Percentiles rank a stretch among this genome's conserved stretches.
These are phyloP conservation scores for Chelmon rostratus DNA, from an alignment of 2,797 vertebrate genomes.

Conservation along the genomic window DNA sequence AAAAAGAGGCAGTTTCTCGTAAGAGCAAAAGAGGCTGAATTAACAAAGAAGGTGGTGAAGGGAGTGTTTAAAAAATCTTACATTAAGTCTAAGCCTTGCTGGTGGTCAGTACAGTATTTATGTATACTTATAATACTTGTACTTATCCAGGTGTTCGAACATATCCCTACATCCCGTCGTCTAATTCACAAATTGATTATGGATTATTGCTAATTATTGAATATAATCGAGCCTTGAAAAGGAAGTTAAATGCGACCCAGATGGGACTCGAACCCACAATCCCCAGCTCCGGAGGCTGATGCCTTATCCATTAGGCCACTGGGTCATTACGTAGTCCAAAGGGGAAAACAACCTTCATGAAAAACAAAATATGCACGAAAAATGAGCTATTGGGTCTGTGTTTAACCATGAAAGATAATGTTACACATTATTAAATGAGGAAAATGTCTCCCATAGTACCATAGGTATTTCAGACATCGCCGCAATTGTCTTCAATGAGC, in stretches of 20 bases:
- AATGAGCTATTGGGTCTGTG: fast-evolving
- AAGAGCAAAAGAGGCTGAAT: no score
- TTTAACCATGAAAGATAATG: fast-evolving
- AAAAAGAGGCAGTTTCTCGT: no score
- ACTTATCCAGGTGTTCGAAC: no score
- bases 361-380: fast-evolving
- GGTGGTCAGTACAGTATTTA: no score
- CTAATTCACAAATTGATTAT: no score
- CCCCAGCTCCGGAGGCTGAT: conserved; percentile 88
- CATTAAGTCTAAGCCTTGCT: no score
- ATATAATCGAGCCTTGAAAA: no score
- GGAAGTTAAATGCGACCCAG: conserved; percentile 82
- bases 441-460: fast-evolving
- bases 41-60: no score
- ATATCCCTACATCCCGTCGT: fast-evolving
- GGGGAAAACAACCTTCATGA: conserved; percentile 1
- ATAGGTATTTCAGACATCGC: background rate
- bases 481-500: background rate
- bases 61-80: no score
- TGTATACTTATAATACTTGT: no score
- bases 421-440: fast-evolving
- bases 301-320: conserved; percentile 91
- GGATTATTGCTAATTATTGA: no score
- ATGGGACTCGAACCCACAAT: conserved; percentile 90
- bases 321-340: conserved; percentile 74